Evolutionary conservation across 2,888 invertebrate genomes (phyloP), one percentile per base, ranked within the genome.

Genomic region (Yponomeuta sedellus): DNA sequence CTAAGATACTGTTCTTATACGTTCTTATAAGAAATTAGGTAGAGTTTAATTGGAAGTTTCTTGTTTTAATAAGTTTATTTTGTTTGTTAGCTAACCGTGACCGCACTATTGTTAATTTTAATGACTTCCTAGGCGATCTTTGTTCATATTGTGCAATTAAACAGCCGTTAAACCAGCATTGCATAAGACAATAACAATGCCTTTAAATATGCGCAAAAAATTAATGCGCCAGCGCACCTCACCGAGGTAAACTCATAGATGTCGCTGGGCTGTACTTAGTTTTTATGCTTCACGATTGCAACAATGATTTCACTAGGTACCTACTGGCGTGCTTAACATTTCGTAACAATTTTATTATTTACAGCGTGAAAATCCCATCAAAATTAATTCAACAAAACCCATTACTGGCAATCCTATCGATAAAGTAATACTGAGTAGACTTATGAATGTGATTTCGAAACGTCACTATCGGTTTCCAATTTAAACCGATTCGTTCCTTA

Each of bases 401-500:
- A 88, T 90, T 90, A 88, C 88, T 82, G 79, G 76, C 82, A 44
- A 84, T 86, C 84, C 84, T 89, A 89, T 88, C 90, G 90, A 88
- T 90, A 63, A 62, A 88, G 86, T 88, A 88, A 88, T 88, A 86
- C 86, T 78, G 81, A 86, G 80, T 84, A 75, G 81, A 88, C 90
- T 90, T 89, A 90, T 90, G 90, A 90, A 90, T 90, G 88, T 89
- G 86, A 86, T 89, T 89, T 90, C 89, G 86, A 87, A 91, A 89
- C 87, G 83, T 88, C 89, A 89, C 89, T 89, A 90, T 90, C 90
- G 89, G 82, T 88, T 90, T 91, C 86, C 90, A 91, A 91, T 91
- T 90, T 90, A 89, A 88, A 85, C 81, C 91, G 85, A 91, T 91
- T 91, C 91, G 91, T 91, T 91, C 89, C 89, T 88, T 88, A 89